Evolutionary conservation across 2,113 vertebrate species (phyloP).

Genomic region (Dascyllus trimaculatus): DNA sequence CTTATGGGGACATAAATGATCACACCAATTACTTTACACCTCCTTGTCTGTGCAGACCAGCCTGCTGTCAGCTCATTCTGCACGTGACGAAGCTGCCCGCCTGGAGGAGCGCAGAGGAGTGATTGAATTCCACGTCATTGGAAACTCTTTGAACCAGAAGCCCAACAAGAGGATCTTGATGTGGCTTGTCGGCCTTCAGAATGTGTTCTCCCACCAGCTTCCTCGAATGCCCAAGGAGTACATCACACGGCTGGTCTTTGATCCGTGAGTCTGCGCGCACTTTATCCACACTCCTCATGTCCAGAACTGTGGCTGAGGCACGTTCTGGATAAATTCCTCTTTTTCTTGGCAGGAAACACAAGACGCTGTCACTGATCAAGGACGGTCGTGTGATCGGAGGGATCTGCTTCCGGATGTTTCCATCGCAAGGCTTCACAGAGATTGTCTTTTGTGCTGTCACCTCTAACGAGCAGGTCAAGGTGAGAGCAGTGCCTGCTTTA

Average conservation of each 20-base stretch:
- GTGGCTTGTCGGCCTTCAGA: slow-evolving; percentile 98
- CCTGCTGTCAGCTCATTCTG: slow-evolving; percentile 95
- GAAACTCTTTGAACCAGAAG: slow-evolving; percentile 97
- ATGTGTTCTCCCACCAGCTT: slow-evolving; percentile 98
- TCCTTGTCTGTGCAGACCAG: slow-evolving; percentile 86
- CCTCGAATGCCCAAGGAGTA: slow-evolving; percentile 99
- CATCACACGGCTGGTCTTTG: slow-evolving; percentile 97
- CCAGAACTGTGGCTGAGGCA: too few relatives aligned
- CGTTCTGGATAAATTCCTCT: not conserved
- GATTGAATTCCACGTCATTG: slow-evolving; percentile 97
- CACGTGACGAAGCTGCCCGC: slow-evolving; percentile 94
- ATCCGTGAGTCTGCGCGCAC: slow-evolving; percentile 88
- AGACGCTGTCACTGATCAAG: slow-evolving; percentile 98
- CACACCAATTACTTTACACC: not conserved
- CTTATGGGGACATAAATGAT: not conserved
- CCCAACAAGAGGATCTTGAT: slow-evolving; percentile 98
- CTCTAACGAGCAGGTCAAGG: slow-evolving; percentile 99
- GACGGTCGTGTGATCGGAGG: slow-evolving; percentile 98
- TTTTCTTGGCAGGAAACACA: slow-evolving; percentile 91
- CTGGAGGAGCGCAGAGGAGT: slow-evolving; percentile 95
- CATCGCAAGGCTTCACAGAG: slow-evolving; percentile 97
- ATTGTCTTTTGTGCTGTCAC: slow-evolving; percentile 99
- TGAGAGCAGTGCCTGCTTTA: slow-evolving; percentile 66
- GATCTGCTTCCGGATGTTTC: slow-evolving; percentile 99
- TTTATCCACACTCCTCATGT: not conserved